Evolutionary conservation across 2,888 invertebrate genomes (phyloP), one percentile per base, ranked within the genome.

Genomic region (Zaprionus obscuricornis): DNA sequence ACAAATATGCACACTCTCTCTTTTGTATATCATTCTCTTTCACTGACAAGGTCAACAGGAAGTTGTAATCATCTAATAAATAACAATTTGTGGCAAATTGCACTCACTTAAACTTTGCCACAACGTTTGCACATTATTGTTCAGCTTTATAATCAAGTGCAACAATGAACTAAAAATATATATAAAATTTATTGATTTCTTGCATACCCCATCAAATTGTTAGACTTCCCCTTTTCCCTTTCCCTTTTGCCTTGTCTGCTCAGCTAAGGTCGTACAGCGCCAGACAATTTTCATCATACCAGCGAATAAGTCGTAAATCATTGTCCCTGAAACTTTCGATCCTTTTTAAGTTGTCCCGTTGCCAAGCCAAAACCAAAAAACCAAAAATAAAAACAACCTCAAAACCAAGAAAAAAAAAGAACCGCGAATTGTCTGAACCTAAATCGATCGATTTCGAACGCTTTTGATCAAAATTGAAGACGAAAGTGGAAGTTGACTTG

Each of bases 81-180:
- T 74, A 72, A 69, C 69, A 72, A 65, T 72, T 66, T 59, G 49
- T 56, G 55, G 59, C 58, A 77, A 73, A 74, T 76, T 76, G 66
- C 70, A 60, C n/a, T n/a, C n/a, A 69, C 64, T 51, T 51, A 36
- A 45, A 27, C 6, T 5, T 27, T 8, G 13, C 2, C 37, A 68
- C 51, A 62, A 64, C 67, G 67, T 45, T n/a, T 55, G 68, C 31
- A 57, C 57, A 85, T 67, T 74, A 82, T 52, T 56, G 56, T 37
- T 14, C 56, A 45, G 74, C 72, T 78, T 82, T 68, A 74, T 79
- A 74, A 84, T 81, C 75, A 79, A 72, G 70, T 84, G 78, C 82
- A 75, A 33, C 51, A 22, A 24, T 17, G 14, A 22, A 33, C 4
- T 7, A 22, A 43, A 49, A 56, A 62, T 55, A 63, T 31, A 43